Percentiles rank a stretch among this genome's conserved stretches.
Evolutionary conservation across 1,140 invertebrate species (phyloP).

Genomic region (Lycorma delicatula): DNA sequence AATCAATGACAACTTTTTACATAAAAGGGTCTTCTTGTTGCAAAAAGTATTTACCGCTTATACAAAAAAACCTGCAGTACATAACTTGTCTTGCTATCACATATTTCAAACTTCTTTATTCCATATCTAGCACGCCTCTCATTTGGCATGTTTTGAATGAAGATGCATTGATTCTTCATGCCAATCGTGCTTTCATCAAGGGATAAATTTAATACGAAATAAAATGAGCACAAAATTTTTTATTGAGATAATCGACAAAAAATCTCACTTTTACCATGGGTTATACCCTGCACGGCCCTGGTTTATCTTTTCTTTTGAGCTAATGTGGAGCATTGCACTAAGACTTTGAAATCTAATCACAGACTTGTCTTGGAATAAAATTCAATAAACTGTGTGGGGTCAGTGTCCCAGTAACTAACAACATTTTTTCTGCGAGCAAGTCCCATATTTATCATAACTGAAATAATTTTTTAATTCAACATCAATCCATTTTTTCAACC

Average conservation of each 20-base stretch:
- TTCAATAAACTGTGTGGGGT: background rate
- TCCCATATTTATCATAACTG: slow-evolving; percentile 6
- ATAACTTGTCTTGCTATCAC: background rate
- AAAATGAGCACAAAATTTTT: background rate
- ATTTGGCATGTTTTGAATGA: background rate
- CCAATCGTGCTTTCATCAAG: slow-evolving; percentile 8
- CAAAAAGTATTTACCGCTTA: slow-evolving; percentile 6
- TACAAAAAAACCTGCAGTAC: background rate
- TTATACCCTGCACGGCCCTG: slow-evolving; percentile 1
- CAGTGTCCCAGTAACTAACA: background rate
- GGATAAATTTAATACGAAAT: slow-evolving; percentile 1
- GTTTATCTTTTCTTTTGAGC: background rate
- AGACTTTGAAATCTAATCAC: background rate
- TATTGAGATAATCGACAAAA: background rate
- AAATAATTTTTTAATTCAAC: slow-evolving; percentile 6
- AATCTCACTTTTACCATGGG: slow-evolving; percentile 7
- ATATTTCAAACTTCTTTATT: too few species aligned
- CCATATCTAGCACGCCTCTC: background rate
- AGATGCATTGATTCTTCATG: background rate
- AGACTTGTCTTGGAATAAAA: background rate
- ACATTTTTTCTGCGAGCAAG: slow-evolving; percentile 8
- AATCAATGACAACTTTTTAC: slow-evolving; percentile 1
- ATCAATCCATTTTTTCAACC: slow-evolving; percentile 1
- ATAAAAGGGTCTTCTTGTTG: background rate
- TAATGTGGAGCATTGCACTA: background rate